A percentile compares a stretch with the other conserved stretches of the same genome.
These are phyloP conservation scores for Nannoperca obscura DNA, from an alignment of 2,797 vertebrate species.

Conservation along the genomic window DNA sequence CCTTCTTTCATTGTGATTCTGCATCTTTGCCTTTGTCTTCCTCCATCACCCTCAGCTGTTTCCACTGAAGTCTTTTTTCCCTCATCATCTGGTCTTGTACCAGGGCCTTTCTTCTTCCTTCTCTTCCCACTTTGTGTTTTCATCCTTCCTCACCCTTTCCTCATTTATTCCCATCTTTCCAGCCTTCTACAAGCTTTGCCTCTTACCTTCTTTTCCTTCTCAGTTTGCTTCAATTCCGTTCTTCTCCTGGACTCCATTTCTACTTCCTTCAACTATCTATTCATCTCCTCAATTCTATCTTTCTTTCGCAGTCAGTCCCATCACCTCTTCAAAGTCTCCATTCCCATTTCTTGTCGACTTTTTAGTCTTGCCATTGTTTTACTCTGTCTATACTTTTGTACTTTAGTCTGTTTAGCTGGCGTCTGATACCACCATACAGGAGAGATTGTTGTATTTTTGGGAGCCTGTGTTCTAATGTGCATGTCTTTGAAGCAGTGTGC, in stretches of 20 bases:
- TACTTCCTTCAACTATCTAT: constrained; percentile 33
- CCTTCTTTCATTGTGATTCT: background rate
- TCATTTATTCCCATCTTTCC: constrained; percentile 16
- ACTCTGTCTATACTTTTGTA: constrained; percentile 10
- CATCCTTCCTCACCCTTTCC: constrained; percentile 8
- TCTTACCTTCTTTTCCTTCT: constrained; percentile 18
- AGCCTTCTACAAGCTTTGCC: constrained; percentile 23
- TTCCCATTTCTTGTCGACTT: constrained; percentile 18
- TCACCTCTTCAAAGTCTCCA: constrained; percentile 28
- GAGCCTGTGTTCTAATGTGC: background rate
- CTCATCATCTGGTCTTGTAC: background rate
- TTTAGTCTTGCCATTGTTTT: constrained; percentile 21
- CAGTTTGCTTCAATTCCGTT: constrained; percentile 30
- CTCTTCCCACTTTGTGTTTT: constrained; percentile 22
- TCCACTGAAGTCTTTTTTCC: constrained; percentile 15
- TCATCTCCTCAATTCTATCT: constrained; percentile 16
- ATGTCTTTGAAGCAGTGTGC: no score
- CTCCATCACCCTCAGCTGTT: constrained; percentile 9
- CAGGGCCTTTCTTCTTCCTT: constrained; percentile 20
- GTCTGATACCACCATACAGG: constrained; percentile 24
- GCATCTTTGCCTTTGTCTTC: background rate
- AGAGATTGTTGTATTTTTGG: constrained; percentile 24
- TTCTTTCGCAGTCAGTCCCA: constrained; percentile 8
- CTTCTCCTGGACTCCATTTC: constrained; percentile 16
- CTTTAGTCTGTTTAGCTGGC: background rate